Evolutionary conservation across 1,140 invertebrate species (phyloP), one percentile per base, ranked within the genome.

Genomic region (Drosophila jambulina): DNA sequence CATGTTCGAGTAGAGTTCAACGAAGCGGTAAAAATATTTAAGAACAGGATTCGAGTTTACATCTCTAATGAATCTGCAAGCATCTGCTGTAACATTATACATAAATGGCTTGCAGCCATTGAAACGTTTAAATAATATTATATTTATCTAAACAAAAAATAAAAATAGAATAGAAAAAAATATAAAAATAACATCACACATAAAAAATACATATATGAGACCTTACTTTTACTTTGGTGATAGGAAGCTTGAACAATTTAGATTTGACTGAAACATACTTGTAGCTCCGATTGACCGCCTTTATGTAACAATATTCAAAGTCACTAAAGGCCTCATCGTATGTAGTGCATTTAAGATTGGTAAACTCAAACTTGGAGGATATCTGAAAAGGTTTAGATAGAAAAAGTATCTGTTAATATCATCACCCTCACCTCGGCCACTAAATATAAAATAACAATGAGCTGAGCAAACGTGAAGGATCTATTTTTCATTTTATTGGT

Each of bases 81-180:
- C 59, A 48, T 64, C 49, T 2, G 46, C 8, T 6, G 68, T 63
- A 2, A 64, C 1, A 54, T 64, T 70, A 23, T 40, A 70, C 13
- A 70, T 43, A 23, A 70, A 70, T 2, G 67, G 59, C 15, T 27
- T 62, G 12, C 56, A 70, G 10, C 59, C 59, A 54, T 63, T 70
- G 1, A 38, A 25, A 1, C 59, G 67, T 29, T 70, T 54, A 1
- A 29, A 27, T 8, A 70, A 9, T 13, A 13, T n/a, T 1, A 63
- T 0, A 38, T 70, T 53, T 21, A 62, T 5, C 67, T 48, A 6
- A 1, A 53, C 8, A 8, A n/a, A 0, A n/a, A 4, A 10, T 3
- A 2, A 1, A 3, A 19, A 9, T 21, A 8, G n/a, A n/a, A n/a
- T n/a, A n/a, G n/a, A n/a, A 53, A 13, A 8, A n/a, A 0, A n/a